These are phyloP conservation scores for Meandrusa payeni DNA, from an alignment of 2,888 invertebrate species.

Conservation along the genomic window DNA sequence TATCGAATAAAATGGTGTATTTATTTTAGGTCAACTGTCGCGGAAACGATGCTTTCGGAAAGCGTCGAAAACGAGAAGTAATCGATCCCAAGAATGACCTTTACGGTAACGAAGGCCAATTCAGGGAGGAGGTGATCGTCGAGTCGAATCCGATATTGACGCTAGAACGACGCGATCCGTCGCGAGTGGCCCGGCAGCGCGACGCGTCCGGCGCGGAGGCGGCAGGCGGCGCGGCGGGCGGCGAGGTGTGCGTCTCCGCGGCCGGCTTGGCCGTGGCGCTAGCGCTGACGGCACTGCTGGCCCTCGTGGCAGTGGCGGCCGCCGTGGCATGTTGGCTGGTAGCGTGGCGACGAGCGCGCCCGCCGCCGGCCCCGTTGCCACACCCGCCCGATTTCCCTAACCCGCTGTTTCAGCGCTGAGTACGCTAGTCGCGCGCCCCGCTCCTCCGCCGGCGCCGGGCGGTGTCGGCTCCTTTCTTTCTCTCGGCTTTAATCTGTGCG, in stretches of 20 bases:
- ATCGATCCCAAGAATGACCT: constrained; percentile 72
- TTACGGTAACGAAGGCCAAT: constrained; percentile 87
- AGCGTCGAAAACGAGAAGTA: constrained; percentile 85
- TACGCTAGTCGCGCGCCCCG: constrained; percentile 33
- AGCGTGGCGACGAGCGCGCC: constrained; percentile 94
- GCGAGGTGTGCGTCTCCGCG: constrained; percentile 95
- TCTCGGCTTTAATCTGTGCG: constrained; percentile 66
- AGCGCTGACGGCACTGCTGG: constrained; percentile 94
- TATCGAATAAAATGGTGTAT: no score
- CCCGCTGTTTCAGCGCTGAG: constrained; percentile 87
- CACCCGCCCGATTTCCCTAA: constrained; percentile 98
- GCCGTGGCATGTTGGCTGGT: constrained; percentile 97
- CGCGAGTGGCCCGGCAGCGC: constrained; percentile 87
- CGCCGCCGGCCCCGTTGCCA: constrained; percentile 93
- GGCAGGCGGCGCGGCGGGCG: constrained; percentile 82
- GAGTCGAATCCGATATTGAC: constrained; percentile 95
- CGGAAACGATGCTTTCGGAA: constrained; percentile 94
- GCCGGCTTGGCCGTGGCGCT: constrained; percentile 95
- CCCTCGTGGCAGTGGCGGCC: constrained; percentile 95
- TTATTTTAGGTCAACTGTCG: constrained; percentile 90
- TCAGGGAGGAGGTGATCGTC: constrained; percentile 95
- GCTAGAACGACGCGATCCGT: constrained; percentile 91
- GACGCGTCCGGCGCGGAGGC: constrained; percentile 89
- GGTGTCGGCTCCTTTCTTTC: constrained; percentile 71
- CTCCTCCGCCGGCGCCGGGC: constrained; percentile 75